Conservation (phyloP, 2,888 invertebrate species). For the Gandaritis pyraliata region DNA sequence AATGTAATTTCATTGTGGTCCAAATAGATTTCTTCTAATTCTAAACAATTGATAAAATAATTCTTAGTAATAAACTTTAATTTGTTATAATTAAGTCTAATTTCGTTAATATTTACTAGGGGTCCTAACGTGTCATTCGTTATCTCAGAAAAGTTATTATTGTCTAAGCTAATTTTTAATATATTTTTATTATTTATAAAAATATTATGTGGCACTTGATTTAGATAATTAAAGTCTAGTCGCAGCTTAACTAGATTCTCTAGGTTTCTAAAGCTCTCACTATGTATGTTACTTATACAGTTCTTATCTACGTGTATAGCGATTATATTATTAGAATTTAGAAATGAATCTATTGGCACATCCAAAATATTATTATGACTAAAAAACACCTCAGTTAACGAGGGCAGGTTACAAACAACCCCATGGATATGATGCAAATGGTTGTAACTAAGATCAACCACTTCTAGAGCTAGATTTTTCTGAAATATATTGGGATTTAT, state of each 20-base stretch:
- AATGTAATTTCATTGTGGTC: slow-evolving; percentile 93
- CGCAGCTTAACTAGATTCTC: slow-evolving; percentile 91
- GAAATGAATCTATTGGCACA: slow-evolving; percentile 92
- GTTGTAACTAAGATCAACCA: slow-evolving; percentile 94
- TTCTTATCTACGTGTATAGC: slow-evolving; percentile 94
- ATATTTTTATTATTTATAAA: slow-evolving; percentile 90
- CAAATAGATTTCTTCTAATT: slow-evolving; percentile 91
- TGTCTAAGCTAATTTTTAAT: slow-evolving; percentile 92
- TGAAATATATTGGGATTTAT: slow-evolving; percentile 91
- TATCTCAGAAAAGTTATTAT: slow-evolving; percentile 91
- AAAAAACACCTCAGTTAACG: slow-evolving; percentile 91
- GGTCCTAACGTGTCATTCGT: slow-evolving; percentile 92
- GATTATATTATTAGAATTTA: slow-evolving; percentile 90
- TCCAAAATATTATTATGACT: slow-evolving; percentile 96
- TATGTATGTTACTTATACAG: slow-evolving; percentile 92
- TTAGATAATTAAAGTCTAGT: slow-evolving; percentile 93
- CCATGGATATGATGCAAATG: slow-evolving; percentile 94
- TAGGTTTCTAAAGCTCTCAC: slow-evolving; percentile 90
- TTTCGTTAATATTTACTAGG: slow-evolving; percentile 89
- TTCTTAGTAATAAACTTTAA: slow-evolving; percentile 89
- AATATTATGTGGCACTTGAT: slow-evolving; percentile 90
- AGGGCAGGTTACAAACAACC: slow-evolving; percentile 91
- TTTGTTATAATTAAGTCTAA: slow-evolving; percentile 93
- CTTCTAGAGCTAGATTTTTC: slow-evolving; percentile 89
- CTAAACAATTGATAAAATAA: slow-evolving; percentile 90